A percentile compares a stretch with the other conserved stretches of the same genome.
These are phyloP conservation scores for Enteromius mattozi DNA, from an alignment of 2,797 vertebrate species.

Conservation along the genomic window DNA sequence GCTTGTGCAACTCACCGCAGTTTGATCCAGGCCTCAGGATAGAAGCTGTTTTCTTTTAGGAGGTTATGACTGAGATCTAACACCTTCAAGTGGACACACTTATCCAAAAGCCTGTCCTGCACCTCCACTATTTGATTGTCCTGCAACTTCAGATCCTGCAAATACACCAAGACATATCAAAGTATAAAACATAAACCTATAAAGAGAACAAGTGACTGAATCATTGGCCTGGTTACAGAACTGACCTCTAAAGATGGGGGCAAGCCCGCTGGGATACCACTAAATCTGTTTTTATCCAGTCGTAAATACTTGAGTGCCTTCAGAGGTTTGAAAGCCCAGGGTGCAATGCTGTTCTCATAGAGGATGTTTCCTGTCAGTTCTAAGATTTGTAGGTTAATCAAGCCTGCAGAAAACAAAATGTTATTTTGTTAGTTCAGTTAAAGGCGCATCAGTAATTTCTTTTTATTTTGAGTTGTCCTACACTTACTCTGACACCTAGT, in stretches of 20 bases:
- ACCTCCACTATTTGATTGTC: slow-evolving; percentile 76
- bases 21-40: slow-evolving; percentile 69
- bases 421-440: background rate
- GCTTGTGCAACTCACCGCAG: slow-evolving; percentile 71
- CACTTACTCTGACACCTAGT: slow-evolving; percentile 32
- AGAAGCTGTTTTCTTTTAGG: slow-evolving; percentile 76
- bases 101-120: slow-evolving; percentile 70
- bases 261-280: slow-evolving; percentile 74
- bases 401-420: slow-evolving; percentile 66
- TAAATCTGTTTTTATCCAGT: slow-evolving; percentile 78
- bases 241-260: slow-evolving; percentile 81
- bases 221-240: background rate
- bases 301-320: slow-evolving; percentile 73
- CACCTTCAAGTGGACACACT: slow-evolving; percentile 70
- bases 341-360: slow-evolving; percentile 74
- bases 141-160: slow-evolving; percentile 77
- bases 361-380: slow-evolving; percentile 79
- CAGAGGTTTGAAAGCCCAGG: slow-evolving; percentile 74
- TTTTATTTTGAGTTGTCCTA: background rate
- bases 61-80: slow-evolving; percentile 81
- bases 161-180: slow-evolving; percentile 21
- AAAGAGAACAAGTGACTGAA: background rate
- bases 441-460: background rate
- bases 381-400: slow-evolving; percentile 76
- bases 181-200: slow-evolving; percentile 6